Base-by-base conservation (phyloP, 2,888 invertebrate species). In the Trichogramma dendrolimi region DNA sequence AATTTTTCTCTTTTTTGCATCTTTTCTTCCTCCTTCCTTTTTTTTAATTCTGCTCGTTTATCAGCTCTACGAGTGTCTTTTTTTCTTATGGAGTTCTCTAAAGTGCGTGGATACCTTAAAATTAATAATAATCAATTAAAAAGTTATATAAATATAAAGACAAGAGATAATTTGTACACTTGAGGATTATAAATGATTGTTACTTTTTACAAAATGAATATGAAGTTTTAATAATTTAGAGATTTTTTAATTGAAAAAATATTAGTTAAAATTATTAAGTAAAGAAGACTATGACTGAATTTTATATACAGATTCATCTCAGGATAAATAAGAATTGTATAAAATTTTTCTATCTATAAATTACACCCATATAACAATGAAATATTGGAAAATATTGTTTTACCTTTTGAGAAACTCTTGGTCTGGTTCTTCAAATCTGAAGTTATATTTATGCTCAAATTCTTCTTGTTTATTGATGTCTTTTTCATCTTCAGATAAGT, bases 381-480 rank as follows among this genome's bases (percentile, higher is more conserved):
- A 27, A 27, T 27, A 27, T 27, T 27, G 27, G 27, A 27, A 6
- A 56, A 48, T 43, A 50, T 42, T 49, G 41, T 55, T 40, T 58
- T 63, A 75, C 71, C 72, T 69, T 61, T 79, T 79, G 40, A 92
- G 89, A 80, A 90, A 96, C 70, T 96, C 94, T 54, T 89, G 86
- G 79, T 97, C 96, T 0, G 96, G 97, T 79, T 98, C 96, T 79
- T 99, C 96, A 79, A 90, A 98, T 66, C 98, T 85, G 79, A 95
- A 96, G 82, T 98, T 97, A 79, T 90, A 98, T 68, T 96, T 96
- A 52, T 91, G 85, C 75, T 98, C 97, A 81, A 96, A 98, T 78
- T 90, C 87, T 67, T 91, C 92, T 79, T 94, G 93, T 74, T 89
- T 86, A 71, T 91, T 89, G 41, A 94, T 83, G 52, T 85, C 84